These are phyloP conservation scores for Nemopilema nomurai DNA, from an alignment of 30 jellyfish, hydroid and myxozoan genomes.

Conservation along the genomic window DNA sequence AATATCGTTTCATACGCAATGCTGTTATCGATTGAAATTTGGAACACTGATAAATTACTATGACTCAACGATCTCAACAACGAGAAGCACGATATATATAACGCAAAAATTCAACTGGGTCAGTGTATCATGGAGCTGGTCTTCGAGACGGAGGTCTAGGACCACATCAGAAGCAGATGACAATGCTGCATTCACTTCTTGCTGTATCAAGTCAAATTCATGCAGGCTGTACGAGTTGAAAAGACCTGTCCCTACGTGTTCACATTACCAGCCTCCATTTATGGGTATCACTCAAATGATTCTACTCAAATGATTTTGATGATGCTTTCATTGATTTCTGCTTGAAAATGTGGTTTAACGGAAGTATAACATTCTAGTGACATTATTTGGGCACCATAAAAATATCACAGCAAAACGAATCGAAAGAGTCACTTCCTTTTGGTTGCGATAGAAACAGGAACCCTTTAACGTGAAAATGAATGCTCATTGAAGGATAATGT, in stretches of 20 bases:
- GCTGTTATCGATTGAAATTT: not conserved
- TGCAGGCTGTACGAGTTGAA: not conserved
- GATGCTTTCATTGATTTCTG: not conserved
- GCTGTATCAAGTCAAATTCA: not conserved
- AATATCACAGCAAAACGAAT: too few relatives aligned
- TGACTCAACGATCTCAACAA: not conserved
- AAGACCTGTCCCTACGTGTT: conserved; percentile 15
- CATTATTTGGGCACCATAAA: too few relatives aligned
- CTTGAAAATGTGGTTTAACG: too few relatives aligned
- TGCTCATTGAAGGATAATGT: too few relatives aligned
- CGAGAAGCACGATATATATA: not conserved
- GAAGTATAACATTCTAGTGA: too few relatives aligned
- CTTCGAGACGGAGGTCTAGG: not conserved
- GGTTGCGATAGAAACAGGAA: too few relatives aligned
- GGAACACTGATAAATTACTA: not conserved
- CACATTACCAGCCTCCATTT: conserved; percentile 13
- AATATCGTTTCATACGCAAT: not conserved
- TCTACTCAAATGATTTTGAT: not conserved
- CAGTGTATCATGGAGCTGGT: not conserved
- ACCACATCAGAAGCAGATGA: not conserved
- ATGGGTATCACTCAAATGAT: conserved; percentile 2
- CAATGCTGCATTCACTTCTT: not conserved
- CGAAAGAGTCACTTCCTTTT: too few relatives aligned
- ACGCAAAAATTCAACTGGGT: not conserved
- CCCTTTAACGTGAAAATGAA: too few relatives aligned